phyloP scores from a whole-genome alignment of 2,113 vertebrate species.

The Acanthochromis polyacanthus region DNA sequence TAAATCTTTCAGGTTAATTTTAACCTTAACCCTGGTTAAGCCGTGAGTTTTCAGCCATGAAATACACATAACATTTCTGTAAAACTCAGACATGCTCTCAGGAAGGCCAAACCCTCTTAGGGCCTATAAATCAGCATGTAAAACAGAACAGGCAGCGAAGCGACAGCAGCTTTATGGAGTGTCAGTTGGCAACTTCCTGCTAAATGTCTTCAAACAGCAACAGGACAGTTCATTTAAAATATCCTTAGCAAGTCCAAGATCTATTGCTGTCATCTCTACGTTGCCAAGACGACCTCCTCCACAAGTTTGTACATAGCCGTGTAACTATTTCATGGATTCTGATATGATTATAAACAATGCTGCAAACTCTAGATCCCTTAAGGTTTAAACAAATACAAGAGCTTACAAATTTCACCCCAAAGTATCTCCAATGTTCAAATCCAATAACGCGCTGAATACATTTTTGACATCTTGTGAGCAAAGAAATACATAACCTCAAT shows the following conservation, averaged over 20 bases:
- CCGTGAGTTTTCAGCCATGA: slow-evolving; percentile 20
- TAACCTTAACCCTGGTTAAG: not conserved
- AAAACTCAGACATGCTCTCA: slow-evolving; percentile 19
- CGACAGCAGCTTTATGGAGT: slow-evolving; percentile 13
- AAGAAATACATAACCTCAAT: not conserved
- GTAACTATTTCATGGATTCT: not conserved
- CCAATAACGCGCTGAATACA: too few species aligned
- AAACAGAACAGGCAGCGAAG: slow-evolving; percentile 11
- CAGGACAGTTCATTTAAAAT: not conserved
- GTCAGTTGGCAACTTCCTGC: slow-evolving; percentile 12
- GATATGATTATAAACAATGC: not conserved
- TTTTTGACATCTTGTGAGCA: too few species aligned
- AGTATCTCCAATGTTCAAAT: too few species aligned
- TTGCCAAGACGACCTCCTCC: not conserved
- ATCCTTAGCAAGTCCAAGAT: not conserved
- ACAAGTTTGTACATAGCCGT: not conserved
- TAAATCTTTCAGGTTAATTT: slow-evolving; percentile 2
- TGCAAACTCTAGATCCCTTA: not conserved
- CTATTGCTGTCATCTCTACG: not conserved
- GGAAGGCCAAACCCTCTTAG: slow-evolving; percentile 13
- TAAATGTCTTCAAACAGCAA: slow-evolving; percentile 24
- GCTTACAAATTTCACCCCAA: not conserved
- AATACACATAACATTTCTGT: not conserved
- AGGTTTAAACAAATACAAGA: not conserved
- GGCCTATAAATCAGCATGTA: slow-evolving; percentile 32